Evolutionary conservation across 2,888 invertebrate species (phyloP).

Genomic region (Agrilus cyanescens): DNA sequence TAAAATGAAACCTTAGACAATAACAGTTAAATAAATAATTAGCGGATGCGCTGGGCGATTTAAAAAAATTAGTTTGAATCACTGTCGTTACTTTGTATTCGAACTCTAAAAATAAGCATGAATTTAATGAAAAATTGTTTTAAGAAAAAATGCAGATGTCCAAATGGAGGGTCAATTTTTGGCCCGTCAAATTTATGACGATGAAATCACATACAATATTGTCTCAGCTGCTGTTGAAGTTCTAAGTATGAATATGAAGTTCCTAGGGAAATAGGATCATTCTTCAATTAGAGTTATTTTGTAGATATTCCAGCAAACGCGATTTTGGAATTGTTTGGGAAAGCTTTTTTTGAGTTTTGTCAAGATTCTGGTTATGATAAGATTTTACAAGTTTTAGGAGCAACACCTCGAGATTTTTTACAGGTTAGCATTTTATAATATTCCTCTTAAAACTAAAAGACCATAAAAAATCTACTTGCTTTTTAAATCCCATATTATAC

Average conservation of each 20-base stretch:
- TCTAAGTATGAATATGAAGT: conserved; percentile 51
- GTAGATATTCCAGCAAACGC: conserved; percentile 82
- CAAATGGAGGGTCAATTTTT: conserved; percentile 92
- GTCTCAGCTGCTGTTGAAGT: conserved; percentile 87
- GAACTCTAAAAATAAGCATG: no score
- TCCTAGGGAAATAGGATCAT: background rate
- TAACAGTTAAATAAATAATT: no score
- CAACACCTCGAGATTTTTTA: conserved; percentile 88
- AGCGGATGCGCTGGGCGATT: no score
- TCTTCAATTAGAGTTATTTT: conserved; percentile 16
- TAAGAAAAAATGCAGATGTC: conserved; percentile 82
- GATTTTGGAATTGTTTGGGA: conserved; percentile 83
- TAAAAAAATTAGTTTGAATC: no score
- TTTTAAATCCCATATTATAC: no score
- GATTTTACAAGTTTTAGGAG: conserved; percentile 86
- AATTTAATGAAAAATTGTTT: conserved; percentile 20
- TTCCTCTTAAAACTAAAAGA: background rate
- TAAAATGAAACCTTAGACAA: no score
- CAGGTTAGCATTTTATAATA: conserved; percentile 55
- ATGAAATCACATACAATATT: conserved; percentile 87
- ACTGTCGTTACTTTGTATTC: no score
- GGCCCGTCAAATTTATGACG: conserved; percentile 89
- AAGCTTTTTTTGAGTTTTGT: conserved; percentile 92
- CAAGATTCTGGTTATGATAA: conserved; percentile 96
- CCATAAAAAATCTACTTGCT: no score